Conservation (phyloP, 2,888 invertebrate species). For the Volucella bombylans region DNA sequence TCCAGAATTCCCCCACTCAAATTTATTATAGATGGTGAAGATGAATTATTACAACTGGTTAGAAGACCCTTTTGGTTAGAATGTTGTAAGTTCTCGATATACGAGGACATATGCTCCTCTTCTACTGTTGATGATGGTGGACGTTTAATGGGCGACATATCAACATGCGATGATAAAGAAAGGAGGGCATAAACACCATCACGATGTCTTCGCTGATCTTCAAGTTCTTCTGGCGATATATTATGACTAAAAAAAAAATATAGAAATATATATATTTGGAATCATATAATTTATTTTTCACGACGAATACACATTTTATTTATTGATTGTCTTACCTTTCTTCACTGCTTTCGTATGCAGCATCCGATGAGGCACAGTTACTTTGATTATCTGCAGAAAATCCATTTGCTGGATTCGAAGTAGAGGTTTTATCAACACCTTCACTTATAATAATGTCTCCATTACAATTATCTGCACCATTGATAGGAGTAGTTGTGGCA, state of each 20-base stretch:
- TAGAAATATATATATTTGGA: neutral
- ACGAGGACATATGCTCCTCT: slow-evolving; percentile 78
- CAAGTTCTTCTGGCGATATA: slow-evolving; percentile 84
- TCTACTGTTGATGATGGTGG: slow-evolving; percentile 79
- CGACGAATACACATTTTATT: neutral
- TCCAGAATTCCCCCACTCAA: slow-evolving; percentile 76
- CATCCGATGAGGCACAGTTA: slow-evolving; percentile 84
- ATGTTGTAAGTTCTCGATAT: slow-evolving; percentile 77
- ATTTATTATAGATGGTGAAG: slow-evolving; percentile 67
- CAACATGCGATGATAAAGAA: slow-evolving; percentile 87
- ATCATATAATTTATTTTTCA: neutral
- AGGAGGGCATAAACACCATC: slow-evolving; percentile 91
- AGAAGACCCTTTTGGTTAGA: slow-evolving; percentile 68
- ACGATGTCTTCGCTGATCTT: slow-evolving; percentile 88
- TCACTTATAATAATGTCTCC: slow-evolving; percentile 72
- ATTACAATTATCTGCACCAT: slow-evolving; percentile 77
- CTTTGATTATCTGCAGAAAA: slow-evolving; percentile 79
- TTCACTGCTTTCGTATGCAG: slow-evolving; percentile 85
- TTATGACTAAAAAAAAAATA: slow-evolving; percentile 78
- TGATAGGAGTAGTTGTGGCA: slow-evolving; percentile 75
- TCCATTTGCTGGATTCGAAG: slow-evolving; percentile 60
- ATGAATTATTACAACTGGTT: slow-evolving; percentile 54
- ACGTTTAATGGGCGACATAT: slow-evolving; percentile 81
- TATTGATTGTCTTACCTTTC: slow-evolving; percentile 82
- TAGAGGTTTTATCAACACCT: slow-evolving; percentile 69